phyloP scores from a whole-genome alignment of 1,140 invertebrate species.

The Drosophila burlai region DNA sequence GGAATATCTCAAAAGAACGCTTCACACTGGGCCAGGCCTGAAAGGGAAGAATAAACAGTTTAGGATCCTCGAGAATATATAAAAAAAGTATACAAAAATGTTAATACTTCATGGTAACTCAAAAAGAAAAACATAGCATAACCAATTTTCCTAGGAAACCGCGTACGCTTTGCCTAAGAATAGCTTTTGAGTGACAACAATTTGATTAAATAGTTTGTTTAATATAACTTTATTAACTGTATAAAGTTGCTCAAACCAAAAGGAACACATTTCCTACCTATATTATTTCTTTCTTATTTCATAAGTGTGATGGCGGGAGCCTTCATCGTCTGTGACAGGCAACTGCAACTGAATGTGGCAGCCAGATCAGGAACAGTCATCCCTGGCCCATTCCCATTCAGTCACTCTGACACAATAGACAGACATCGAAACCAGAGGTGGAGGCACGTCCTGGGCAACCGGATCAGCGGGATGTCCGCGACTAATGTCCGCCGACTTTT shows the following conservation, averaged over 20 bases:
- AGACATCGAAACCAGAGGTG: slow-evolving; percentile 28
- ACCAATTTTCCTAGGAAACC: not conserved
- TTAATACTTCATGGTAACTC: not conserved
- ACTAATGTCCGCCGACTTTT: slow-evolving; percentile 40
- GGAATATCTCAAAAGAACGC: slow-evolving; percentile 77
- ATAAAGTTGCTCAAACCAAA: not conserved
- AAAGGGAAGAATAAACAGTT: not conserved
- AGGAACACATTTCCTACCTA: not conserved
- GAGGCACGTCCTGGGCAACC: slow-evolving; percentile 39
- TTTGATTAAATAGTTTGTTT: not conserved
- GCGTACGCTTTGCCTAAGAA: too few relatives aligned
- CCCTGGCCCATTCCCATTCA: slow-evolving; percentile 2
- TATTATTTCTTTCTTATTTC: not conserved
- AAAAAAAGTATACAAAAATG: not conserved
- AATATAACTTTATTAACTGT: not conserved
- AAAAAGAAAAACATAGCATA: not conserved
- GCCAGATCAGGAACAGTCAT: slow-evolving; percentile 17
- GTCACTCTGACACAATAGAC: slow-evolving; percentile 34
- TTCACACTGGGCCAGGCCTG: slow-evolving; percentile 83
- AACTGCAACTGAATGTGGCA: slow-evolving; percentile 33
- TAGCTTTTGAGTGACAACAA: slow-evolving; percentile 2
- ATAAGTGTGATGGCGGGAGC: not conserved
- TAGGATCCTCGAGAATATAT: not conserved
- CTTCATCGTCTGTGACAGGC: not conserved
- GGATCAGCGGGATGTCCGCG: slow-evolving; percentile 67